Percentiles rank a stretch among this genome's conserved stretches.
phyloP scores from a whole-genome alignment of 1,140 invertebrate genomes.

The Drosophila ercepeae region DNA sequence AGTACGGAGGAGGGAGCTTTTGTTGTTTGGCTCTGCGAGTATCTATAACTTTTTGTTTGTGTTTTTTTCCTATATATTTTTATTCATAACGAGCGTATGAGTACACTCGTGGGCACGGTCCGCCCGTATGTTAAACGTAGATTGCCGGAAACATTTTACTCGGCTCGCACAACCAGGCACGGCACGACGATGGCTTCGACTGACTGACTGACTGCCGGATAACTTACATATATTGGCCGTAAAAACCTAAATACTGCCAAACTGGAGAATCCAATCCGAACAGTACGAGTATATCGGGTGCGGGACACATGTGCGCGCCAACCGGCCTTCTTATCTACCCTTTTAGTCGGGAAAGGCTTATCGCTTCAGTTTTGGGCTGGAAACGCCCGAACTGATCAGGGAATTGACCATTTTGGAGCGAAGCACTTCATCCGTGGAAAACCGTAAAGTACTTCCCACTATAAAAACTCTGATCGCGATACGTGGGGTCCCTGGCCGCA shows the following conservation, averaged over 20 bases:
- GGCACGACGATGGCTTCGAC: conserved; percentile 51
- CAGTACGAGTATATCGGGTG: conserved; percentile 3
- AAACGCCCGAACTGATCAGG: conserved; percentile 42
- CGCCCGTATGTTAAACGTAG: conserved; percentile 16
- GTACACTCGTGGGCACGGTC: neutral
- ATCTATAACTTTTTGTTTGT: conserved; percentile 15
- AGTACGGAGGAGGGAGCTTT: conserved; percentile 6
- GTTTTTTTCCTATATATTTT: neutral
- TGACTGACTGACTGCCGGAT: conserved; percentile 53
- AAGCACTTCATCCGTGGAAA: conserved; percentile 8
- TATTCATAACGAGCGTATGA: conserved; percentile 11
- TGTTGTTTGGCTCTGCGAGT: conserved; percentile 8
- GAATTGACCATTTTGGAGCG: conserved; percentile 32
- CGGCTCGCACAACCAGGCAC: conserved; percentile 28
- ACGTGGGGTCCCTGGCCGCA: conserved; percentile 7
- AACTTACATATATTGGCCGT: conserved; percentile 56
- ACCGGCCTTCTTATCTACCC: conserved; percentile 44
- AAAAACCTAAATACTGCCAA: conserved; percentile 43
- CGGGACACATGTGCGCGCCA: conserved; percentile 29
- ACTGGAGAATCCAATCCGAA: conserved; percentile 16
- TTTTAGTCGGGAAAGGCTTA: conserved; percentile 25
- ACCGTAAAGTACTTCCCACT: too few species aligned
- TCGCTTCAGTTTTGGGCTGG: conserved; percentile 18
- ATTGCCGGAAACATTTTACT: conserved; percentile 54
- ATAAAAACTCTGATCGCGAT: conserved; percentile 17